A percentile compares a stretch with the other conserved stretches of the same genome.
Conservation (phyloP, 2,888 invertebrate genomes). For the Hermodice carunculata region DNA sequence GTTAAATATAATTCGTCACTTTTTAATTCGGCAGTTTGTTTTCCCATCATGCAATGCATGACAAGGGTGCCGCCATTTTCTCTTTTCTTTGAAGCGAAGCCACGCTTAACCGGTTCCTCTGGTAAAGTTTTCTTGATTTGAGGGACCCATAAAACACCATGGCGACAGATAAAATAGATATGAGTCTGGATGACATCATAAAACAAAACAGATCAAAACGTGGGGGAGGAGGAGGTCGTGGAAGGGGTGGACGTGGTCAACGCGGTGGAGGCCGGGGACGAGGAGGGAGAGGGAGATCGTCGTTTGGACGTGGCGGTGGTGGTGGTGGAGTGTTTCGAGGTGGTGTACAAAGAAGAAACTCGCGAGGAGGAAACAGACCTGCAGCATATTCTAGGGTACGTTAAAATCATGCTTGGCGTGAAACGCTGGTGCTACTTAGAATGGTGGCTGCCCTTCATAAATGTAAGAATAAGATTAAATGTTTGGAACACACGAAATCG, state of each 20-base stretch:
- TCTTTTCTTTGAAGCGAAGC: too few species aligned
- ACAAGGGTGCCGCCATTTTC: too few species aligned
- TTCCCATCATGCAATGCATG: too few species aligned
- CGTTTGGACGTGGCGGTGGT: slow-evolving; percentile 70
- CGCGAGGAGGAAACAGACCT: slow-evolving; percentile 70
- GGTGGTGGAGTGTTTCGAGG: slow-evolving; percentile 67
- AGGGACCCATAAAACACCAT: too few species aligned
- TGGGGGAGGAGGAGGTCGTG: slow-evolving; percentile 71
- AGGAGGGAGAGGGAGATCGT: slow-evolving; percentile 62
- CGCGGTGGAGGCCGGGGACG: slow-evolving; percentile 72
- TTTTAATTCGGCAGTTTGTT: too few species aligned
- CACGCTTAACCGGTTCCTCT: too few species aligned
- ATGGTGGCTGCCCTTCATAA: not conserved
- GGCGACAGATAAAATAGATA: slow-evolving; percentile 85
- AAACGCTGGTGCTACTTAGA: not conserved
- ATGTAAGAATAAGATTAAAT: not conserved
- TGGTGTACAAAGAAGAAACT: slow-evolving; percentile 56
- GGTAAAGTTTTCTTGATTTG: too few species aligned
- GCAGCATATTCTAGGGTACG: slow-evolving; percentile 77
- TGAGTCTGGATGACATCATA: slow-evolving; percentile 97
- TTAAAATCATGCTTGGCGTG: slow-evolving; percentile 20
- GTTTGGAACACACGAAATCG: not conserved
- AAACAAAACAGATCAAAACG: slow-evolving; percentile 74
- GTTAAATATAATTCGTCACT: too few species aligned
- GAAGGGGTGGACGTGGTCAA: slow-evolving; percentile 59